Evolutionary conservation across 2,797 vertebrate genomes (phyloP).

Genomic region (Caiman crocodilus): DNA sequence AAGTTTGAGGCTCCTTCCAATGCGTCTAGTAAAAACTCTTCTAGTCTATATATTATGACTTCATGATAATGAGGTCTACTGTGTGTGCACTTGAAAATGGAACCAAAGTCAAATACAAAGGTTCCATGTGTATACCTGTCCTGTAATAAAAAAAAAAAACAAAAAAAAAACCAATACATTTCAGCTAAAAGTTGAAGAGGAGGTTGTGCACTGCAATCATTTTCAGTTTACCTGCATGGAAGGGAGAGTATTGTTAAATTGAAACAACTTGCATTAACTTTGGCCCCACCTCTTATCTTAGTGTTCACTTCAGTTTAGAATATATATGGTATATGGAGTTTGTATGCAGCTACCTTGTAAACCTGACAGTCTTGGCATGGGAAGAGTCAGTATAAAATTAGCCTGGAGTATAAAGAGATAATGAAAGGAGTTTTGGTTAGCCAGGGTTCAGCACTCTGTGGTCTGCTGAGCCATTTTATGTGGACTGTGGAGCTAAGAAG

Average conservation of each 20-base stretch:
- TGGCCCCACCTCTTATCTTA: not conserved
- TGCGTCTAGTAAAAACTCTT: too few relatives aligned
- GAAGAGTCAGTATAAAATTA: not conserved
- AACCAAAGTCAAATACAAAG: not conserved
- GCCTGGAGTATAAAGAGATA: not conserved
- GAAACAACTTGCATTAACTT: not conserved
- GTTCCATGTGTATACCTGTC: not conserved
- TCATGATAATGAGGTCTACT: not conserved
- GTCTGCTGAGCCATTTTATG: too few relatives aligned
- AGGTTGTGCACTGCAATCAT: not conserved
- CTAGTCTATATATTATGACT: not conserved
- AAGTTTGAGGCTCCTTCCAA: too few relatives aligned
- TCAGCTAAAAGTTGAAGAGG: too few relatives aligned
- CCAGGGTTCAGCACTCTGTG: not conserved
- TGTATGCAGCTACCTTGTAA: not conserved
- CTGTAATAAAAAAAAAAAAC: too few relatives aligned
- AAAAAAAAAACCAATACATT: too few relatives aligned
- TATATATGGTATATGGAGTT: not conserved
- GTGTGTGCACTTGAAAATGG: not conserved
- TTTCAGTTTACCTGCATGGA: not conserved
- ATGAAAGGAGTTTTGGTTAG: not conserved
- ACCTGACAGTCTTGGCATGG: not conserved
- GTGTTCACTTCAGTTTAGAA: not conserved
- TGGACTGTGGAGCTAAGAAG: too few relatives aligned
- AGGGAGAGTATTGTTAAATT: not conserved